Percentiles rank a stretch among this genome's conserved stretches.
These are phyloP conservation scores for Megamerina dolium DNA, from an alignment of 2,888 invertebrate genomes.

Conservation along the genomic window DNA sequence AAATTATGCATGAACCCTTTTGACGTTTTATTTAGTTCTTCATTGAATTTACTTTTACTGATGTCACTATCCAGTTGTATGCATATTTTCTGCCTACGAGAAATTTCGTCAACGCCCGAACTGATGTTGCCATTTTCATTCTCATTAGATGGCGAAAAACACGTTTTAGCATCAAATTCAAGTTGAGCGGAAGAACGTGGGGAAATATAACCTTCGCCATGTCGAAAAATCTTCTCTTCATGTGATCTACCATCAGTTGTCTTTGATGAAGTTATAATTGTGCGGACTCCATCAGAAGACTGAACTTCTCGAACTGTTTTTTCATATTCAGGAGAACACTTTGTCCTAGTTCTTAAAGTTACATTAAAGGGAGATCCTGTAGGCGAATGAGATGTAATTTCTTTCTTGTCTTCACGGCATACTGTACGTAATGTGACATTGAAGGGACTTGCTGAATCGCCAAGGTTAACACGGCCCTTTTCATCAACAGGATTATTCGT, in stretches of 20 bases:
- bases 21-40: constrained; percentile 31
- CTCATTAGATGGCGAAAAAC: no score
- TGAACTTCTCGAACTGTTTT: constrained; percentile 57
- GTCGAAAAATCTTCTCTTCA: constrained; percentile 42
- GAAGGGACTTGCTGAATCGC: constrained; percentile 31
- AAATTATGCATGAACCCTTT: no score
- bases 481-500: constrained; percentile 32
- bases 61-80: constrained; percentile 39
- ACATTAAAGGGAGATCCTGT: constrained; percentile 24
- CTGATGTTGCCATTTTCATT: constrained; percentile 40
- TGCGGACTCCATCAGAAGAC: constrained; percentile 42
- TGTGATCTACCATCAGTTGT: constrained; percentile 39
- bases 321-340: constrained; percentile 59
- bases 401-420: constrained; percentile 25
- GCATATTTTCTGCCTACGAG: constrained; percentile 39
- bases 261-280: constrained; percentile 45
- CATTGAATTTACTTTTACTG: constrained; percentile 17
- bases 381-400: constrained; percentile 51
- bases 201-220: constrained; percentile 41
- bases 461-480: constrained; percentile 23
- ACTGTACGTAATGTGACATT: constrained; percentile 34
- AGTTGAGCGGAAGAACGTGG: constrained; percentile 32
- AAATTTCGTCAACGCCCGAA: constrained; percentile 39
- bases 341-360: constrained; percentile 23
- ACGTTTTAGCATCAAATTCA: constrained; percentile 49